Conservation (phyloP, 2,113 vertebrate genomes). For the Cyanistes caeruleus region DNA sequence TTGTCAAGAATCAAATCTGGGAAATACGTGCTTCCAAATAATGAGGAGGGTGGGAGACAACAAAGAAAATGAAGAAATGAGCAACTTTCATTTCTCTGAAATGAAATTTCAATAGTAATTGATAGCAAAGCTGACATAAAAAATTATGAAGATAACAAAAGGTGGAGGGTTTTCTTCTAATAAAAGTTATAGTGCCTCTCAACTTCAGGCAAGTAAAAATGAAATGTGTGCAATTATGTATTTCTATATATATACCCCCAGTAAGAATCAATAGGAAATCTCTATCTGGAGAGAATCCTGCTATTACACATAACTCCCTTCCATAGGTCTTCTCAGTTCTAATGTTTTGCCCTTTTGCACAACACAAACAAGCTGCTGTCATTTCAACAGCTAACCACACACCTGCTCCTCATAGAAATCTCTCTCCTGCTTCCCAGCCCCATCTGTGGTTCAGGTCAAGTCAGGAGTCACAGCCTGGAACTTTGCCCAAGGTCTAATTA, state of each 20-base stretch:
- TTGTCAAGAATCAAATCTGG: background rate
- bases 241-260: background rate
- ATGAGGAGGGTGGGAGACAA: fast-evolving
- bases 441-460: conserved; percentile 17
- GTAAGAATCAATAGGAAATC: conserved; percentile 20
- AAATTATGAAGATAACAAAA: background rate
- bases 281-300: background rate
- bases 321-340: background rate
- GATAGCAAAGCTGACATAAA: background rate
- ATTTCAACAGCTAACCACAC: background rate
- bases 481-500: conserved; percentile 55
- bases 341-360: background rate
- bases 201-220: background rate
- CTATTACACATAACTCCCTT: background rate
- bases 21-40: background rate
- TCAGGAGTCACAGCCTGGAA: conserved; percentile 51
- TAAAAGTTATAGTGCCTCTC: background rate
- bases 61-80: background rate
- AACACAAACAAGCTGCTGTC: background rate
- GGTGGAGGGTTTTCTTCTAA: fast-evolving
- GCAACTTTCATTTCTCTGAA: background rate
- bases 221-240: background rate
- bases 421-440: background rate
- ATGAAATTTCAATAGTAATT: background rate
- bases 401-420: background rate